Base-by-base conservation (phyloP, 2,797 vertebrate species). In the Halcyon chelicuti region DNA sequence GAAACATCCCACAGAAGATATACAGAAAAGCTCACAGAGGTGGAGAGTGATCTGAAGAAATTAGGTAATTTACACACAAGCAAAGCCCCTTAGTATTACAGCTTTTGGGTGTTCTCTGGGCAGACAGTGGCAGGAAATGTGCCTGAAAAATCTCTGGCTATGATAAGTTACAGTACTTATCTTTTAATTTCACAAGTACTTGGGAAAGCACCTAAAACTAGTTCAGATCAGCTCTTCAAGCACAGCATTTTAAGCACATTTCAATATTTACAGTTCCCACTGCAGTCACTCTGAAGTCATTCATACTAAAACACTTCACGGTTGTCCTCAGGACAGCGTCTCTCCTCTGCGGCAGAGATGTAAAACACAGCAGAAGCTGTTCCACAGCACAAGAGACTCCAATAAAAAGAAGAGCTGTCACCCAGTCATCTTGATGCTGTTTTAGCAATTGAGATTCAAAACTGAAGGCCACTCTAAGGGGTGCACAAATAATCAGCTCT, bases 31-130 rank as follows among this genome's bases (percentile, higher is more conserved):
- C 99, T 99, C 83, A 98, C 96, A 68, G 98, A 98, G 61, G 99
- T 99, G 94, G 99, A 99, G 96, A 98, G 97, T 10, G 98, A 98
- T 97, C 98, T 99, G 96, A 99, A 99, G 97, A 99, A 99, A 98
- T 97, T 99, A 87, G 98, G 99, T 99, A 98, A 98, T 35, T 46
- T 71, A n/a, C 52, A 57, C 9, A 15, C n/a, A 76, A 70, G 46
- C 25, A 76, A 93, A 88, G 12, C 7, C 31, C 7, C 8, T 83
- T 68, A 71, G 11, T 78, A 7, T 60, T 65, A 46, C 10, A 55
- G 21, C 21, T 75, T 67, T 71, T 35, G 21, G n/a, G 5, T 87
- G 12, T 67, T 81, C 63, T 81, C 7, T 49, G 76, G 74, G 60
- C 23, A 76, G 60, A 66, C 1, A n/a, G 68, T 8, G 7, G 28